Conservation (phyloP, 2,888 invertebrate genomes). For the Brachycybe producta region DNA sequence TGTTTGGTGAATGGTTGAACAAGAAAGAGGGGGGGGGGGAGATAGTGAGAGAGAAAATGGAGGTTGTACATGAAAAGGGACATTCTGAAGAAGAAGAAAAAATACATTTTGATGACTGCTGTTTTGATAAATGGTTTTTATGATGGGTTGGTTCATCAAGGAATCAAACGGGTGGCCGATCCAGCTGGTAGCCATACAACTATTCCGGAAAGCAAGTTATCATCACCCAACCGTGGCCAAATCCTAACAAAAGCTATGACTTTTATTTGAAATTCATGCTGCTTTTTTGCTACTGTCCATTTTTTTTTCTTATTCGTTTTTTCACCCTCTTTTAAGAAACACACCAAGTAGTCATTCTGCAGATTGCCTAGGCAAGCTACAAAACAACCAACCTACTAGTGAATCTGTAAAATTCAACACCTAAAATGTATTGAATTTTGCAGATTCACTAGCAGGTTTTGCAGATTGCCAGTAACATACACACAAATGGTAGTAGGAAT, state of each 20-base stretch:
- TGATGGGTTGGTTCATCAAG: constrained; percentile 18
- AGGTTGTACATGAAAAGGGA: background rate
- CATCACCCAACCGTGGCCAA: constrained; percentile 16
- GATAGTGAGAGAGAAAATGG: background rate
- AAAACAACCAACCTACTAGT: too few species aligned
- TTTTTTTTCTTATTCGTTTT: too few species aligned
- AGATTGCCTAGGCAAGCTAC: too few species aligned
- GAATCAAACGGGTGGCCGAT: constrained; percentile 17
- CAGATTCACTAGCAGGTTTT: too few species aligned
- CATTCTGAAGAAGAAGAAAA: background rate
- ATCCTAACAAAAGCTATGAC: constrained; percentile 15
- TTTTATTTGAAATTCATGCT: constrained; percentile 19
- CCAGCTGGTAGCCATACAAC: constrained; percentile 18
- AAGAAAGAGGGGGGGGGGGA: background rate
- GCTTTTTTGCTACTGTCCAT: constrained; percentile 1
- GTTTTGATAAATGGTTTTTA: constrained; percentile 18
- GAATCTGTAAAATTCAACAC: too few species aligned
- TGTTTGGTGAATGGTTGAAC: too few species aligned
- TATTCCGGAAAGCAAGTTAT: constrained; percentile 18
- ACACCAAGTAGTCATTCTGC: too few species aligned
- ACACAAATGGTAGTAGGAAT: too few species aligned
- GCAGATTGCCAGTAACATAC: too few species aligned
- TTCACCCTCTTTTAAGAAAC: too few species aligned
- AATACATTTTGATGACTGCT: background rate
- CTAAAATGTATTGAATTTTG: too few species aligned